phyloP scores from a whole-genome alignment of 2,797 vertebrate species.

The Oreochromis mossambicus region DNA sequence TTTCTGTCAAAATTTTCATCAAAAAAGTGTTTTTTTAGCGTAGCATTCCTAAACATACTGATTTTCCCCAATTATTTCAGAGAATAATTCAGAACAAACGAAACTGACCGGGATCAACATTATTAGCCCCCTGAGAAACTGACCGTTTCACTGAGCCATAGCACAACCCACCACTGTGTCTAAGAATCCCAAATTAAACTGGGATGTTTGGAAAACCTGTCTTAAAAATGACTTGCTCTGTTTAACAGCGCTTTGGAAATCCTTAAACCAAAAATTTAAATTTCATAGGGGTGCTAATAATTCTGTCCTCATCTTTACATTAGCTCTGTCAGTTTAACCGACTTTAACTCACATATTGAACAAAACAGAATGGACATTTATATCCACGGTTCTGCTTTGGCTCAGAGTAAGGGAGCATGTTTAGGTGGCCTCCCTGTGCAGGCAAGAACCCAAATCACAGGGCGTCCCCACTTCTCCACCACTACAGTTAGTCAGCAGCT shows the following conservation, averaged over 20 bases:
- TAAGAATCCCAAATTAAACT: neutral
- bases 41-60: neutral
- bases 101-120: neutral
- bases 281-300: neutral
- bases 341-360: neutral
- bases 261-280: neutral
- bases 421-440: conserved; percentile 52
- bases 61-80: neutral
- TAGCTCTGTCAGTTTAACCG: neutral
- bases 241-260: neutral
- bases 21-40: neutral
- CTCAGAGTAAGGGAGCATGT: conserved; percentile 41
- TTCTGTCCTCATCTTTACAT: neutral
- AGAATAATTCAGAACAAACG: neutral
- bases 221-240: neutral
- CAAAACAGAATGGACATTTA: conserved; percentile 24
- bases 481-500: conserved; percentile 72
- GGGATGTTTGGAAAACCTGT: neutral
- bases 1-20: neutral
- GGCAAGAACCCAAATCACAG: conserved; percentile 46
- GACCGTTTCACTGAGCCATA: neutral
- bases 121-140: neutral
- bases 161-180: neutral
- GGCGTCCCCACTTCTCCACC: conserved; percentile 55
- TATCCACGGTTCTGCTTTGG: neutral